phyloP scores from a whole-genome alignment of 2,797 vertebrate genomes.

The Pyrrhura leucotis region DNA sequence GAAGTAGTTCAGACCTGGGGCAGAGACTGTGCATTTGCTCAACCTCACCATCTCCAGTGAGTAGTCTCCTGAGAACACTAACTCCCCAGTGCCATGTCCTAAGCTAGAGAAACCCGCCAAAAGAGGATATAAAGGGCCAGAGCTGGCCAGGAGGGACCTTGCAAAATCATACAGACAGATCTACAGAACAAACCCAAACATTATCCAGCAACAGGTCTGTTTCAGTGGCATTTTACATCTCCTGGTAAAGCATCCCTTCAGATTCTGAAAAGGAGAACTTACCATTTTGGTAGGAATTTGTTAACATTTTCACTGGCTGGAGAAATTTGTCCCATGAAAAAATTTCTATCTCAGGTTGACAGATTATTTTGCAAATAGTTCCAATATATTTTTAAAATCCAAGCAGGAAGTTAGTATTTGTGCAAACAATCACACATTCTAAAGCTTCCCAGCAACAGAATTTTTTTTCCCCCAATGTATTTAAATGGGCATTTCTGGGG shows the following conservation, averaged over 20 bases:
- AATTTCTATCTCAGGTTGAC: neutral
- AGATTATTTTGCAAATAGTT: neutral
- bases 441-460: neutral
- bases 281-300: neutral
- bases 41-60: neutral
- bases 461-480: neutral
- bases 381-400: neutral
- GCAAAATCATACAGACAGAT: neutral
- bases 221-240: neutral
- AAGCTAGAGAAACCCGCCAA: neutral
- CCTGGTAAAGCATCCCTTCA: neutral
- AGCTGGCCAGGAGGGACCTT: neutral
- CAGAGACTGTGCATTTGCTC: neutral
- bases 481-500: neutral
- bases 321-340: neutral
- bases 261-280: neutral
- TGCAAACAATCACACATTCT: neutral
- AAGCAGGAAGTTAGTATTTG: neutral
- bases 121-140: neutral
- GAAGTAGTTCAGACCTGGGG: slow-evolving; percentile 6
- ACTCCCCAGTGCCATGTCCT: neutral
- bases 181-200: neutral
- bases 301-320: neutral
- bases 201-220: neutral
- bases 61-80: neutral